Evolutionary conservation across 2,113 vertebrate species (phyloP).

Genomic region (Symphodus melops): DNA sequence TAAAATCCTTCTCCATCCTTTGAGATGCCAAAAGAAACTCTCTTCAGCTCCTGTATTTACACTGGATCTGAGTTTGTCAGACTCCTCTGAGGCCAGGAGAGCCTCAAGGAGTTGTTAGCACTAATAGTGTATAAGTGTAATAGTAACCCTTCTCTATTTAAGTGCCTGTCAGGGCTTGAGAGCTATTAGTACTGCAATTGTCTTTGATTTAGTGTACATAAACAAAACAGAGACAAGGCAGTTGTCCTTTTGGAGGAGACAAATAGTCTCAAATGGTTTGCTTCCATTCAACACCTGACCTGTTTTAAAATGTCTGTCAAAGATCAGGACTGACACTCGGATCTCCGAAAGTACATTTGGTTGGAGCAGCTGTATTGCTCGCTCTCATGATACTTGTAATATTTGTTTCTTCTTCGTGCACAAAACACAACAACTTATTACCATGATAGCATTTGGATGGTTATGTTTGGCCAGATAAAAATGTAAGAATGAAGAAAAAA

Average conservation of each 20-base stretch:
- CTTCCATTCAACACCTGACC: slow-evolving; percentile 15
- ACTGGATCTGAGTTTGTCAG: slow-evolving; percentile 22
- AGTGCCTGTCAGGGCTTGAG: slow-evolving; percentile 34
- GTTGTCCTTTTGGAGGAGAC: slow-evolving; percentile 29
- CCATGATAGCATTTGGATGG: not conserved
- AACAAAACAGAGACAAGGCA: slow-evolving; percentile 33
- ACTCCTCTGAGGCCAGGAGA: slow-evolving; percentile 1
- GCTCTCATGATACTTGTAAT: not conserved
- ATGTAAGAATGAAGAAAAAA: slow-evolving; percentile 1
- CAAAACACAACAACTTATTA: slow-evolving; percentile 10
- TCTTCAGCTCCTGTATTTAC: slow-evolving; percentile 55
- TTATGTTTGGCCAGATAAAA: slow-evolving; percentile 5
- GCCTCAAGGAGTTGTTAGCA: slow-evolving; percentile 42
- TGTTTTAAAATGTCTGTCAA: not conserved
- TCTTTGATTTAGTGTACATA: slow-evolving; percentile 35
- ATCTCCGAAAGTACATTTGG: not conserved
- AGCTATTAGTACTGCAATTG: slow-evolving; percentile 50
- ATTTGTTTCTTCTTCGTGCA: slow-evolving; percentile 5
- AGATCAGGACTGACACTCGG: not conserved
- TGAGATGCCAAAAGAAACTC: slow-evolving; percentile 15
- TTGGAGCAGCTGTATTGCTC: not conserved
- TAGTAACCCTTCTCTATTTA: slow-evolving; percentile 50
- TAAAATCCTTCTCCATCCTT: not conserved
- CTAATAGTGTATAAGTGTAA: slow-evolving; percentile 60
- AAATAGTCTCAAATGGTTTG: slow-evolving; percentile 38